Conservation (phyloP, 2,797 vertebrate genomes). For the Borostomias antarcticus region DNA sequence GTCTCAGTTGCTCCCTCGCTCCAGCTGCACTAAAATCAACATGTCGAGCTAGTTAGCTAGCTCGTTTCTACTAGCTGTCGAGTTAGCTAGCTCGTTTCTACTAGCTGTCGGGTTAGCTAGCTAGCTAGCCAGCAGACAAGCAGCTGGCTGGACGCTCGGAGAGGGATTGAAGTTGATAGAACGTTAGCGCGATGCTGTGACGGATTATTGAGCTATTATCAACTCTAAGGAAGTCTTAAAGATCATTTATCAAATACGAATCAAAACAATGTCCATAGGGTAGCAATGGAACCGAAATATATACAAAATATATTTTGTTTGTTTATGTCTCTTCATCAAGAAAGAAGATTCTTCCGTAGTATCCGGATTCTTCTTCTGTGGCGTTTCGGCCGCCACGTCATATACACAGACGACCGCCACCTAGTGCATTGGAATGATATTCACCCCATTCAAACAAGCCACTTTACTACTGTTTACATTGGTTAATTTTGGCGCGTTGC, state of each 20-base stretch:
- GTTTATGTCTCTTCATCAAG: conserved; percentile 69
- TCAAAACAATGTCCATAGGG: background rate
- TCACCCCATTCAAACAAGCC: too few relatives aligned
- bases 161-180: background rate
- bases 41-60: conserved; percentile 59
- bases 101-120: conserved; percentile 44
- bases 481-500: too few relatives aligned
- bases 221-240: background rate
- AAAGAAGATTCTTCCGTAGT: conserved; percentile 22
- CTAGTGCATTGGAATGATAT: background rate
- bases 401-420: background rate
- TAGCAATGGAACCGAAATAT: conserved; percentile 6
- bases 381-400: background rate
- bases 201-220: background rate
- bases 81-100: conserved; percentile 38
- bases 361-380: conserved; percentile 47
- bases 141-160: conserved; percentile 3
- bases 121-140: conserved; percentile 30
- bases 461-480: too few relatives aligned
- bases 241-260: background rate
- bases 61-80: too few relatives aligned
- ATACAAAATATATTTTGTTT: conserved; percentile 62
- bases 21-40: conserved; percentile 58
- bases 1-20: conserved; percentile 60
- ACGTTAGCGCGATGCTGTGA: background rate